Evolutionary conservation across 2,888 invertebrate species (phyloP).

Genomic region (Minunthozetes semirufus): DNA sequence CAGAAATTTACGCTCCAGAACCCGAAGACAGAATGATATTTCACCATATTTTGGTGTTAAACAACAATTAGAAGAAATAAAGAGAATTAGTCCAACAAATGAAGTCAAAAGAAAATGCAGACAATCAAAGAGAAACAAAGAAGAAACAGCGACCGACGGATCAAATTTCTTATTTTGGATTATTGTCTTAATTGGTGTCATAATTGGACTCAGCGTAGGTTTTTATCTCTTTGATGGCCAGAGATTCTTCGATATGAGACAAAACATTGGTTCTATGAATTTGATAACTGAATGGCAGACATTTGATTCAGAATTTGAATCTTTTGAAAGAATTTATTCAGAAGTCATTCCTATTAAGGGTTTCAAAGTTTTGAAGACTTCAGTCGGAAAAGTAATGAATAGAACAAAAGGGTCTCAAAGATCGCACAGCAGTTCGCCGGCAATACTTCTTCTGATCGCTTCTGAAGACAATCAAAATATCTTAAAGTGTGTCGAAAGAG

Average conservation of each 20-base stretch:
- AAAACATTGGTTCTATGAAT: background rate
- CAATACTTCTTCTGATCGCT: slow-evolving; percentile 8
- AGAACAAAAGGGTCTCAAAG: background rate
- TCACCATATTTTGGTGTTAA: too few relatives aligned
- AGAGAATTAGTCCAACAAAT: too few relatives aligned
- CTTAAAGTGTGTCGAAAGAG: slow-evolving; percentile 5
- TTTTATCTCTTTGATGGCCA: background rate
- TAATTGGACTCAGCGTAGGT: background rate
- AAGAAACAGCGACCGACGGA: too few relatives aligned
- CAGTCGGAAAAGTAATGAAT: slow-evolving; percentile 7
- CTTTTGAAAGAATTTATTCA: background rate
- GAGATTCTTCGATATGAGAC: background rate
- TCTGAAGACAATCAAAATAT: slow-evolving; percentile 2
- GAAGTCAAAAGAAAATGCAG: too few relatives aligned
- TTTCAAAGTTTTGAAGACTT: background rate
- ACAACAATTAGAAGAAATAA: too few relatives aligned
- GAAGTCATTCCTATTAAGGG: background rate
- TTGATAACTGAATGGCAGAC: background rate
- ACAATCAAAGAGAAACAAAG: too few relatives aligned
- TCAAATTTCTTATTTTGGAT: too few relatives aligned
- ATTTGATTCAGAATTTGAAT: background rate
- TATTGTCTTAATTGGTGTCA: background rate
- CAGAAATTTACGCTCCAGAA: too few relatives aligned
- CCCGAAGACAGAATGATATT: too few relatives aligned
- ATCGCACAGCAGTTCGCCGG: background rate